Percentiles rank a stretch among this genome's conserved stretches.
Conservation (phyloP, 2,113 vertebrate genomes). For the Bungarus multicinctus region DNA sequence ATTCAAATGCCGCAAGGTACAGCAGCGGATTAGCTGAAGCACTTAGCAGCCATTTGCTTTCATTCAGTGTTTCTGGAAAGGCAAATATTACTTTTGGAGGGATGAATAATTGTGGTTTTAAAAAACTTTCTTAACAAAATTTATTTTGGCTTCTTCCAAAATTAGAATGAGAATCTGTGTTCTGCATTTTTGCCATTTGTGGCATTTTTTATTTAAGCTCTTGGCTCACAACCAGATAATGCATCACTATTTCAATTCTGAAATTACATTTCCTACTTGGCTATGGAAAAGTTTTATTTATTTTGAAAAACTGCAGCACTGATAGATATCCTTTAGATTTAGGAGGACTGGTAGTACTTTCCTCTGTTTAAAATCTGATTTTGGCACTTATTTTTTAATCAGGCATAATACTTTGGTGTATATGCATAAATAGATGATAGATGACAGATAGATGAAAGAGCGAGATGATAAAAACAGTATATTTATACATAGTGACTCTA, state of each 20-base stretch:
- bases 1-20: constrained; percentile 34
- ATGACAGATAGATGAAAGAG: not conserved
- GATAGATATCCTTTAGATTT: not conserved
- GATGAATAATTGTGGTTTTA: not conserved
- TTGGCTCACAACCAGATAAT: not conserved
- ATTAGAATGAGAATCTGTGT: not conserved
- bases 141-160: not conserved
- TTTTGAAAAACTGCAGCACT: not conserved
- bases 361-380: not conserved
- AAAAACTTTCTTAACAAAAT: not conserved
- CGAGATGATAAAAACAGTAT: not conserved
- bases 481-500: not conserved
- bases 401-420: not conserved
- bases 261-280: not conserved
- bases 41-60: constrained; percentile 41
- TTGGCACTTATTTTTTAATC: not conserved
- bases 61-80: constrained; percentile 33
- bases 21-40: constrained; percentile 33
- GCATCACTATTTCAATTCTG: not conserved
- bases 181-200: not conserved
- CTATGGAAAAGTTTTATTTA: not conserved
- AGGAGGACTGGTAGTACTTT: not conserved
- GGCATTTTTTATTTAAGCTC: not conserved
- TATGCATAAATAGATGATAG: not conserved
- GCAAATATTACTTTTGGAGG: constrained; percentile 27